Percentiles rank a stretch among this genome's conserved stretches.
These are phyloP conservation scores for Heteronetta atricapilla DNA, from an alignment of 2,113 vertebrate genomes.

Conservation along the genomic window DNA sequence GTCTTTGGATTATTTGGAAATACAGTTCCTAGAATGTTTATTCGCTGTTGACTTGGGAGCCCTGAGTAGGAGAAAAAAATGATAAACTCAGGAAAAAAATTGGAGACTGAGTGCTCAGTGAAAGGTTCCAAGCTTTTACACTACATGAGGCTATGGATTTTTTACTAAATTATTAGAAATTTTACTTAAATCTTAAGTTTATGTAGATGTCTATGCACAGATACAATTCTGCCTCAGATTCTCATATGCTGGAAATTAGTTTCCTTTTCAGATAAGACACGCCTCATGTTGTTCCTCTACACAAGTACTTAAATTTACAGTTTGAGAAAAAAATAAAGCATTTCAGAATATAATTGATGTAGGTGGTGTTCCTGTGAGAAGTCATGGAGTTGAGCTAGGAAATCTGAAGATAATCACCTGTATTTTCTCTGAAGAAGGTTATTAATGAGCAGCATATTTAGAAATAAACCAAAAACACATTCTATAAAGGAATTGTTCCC, in stretches of 20 bases:
- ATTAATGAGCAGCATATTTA: conserved; percentile 5
- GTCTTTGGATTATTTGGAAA: neutral
- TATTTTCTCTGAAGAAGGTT: neutral
- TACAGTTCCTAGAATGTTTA: neutral
- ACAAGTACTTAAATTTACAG: neutral
- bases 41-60: neutral
- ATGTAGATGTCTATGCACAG: neutral
- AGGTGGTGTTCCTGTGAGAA: neutral
- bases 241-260: neutral
- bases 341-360: neutral
- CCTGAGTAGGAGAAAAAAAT: neutral
- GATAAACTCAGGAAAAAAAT: neutral
- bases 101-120: neutral
- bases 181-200: neutral
- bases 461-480: conserved; percentile 31
- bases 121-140: neutral
- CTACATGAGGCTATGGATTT: neutral
- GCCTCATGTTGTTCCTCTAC: neutral
- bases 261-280: neutral
- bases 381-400: neutral
- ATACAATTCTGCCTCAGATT: neutral
- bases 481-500: neutral
- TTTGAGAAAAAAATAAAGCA: neutral
- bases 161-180: neutral
- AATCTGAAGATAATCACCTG: conserved; percentile 23